These are phyloP conservation scores for Esperia sulphurella DNA, from an alignment of 2,888 invertebrate genomes.

Conservation along the genomic window DNA sequence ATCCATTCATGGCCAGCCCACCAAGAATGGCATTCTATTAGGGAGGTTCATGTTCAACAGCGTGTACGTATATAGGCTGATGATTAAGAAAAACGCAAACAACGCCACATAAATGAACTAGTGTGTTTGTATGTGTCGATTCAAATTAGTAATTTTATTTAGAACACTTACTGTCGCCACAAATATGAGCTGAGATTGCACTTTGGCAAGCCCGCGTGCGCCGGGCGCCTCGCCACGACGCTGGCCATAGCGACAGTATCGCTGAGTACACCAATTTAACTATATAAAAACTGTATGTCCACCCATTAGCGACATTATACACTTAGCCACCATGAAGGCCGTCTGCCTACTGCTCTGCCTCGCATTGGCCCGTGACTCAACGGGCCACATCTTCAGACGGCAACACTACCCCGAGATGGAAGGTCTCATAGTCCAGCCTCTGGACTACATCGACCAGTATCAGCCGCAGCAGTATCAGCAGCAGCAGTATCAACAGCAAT, in stretches of 20 bases:
- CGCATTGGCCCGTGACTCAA: conserved; percentile 45
- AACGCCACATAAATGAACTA: background rate
- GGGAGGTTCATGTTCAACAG: no score
- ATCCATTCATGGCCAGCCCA: no score
- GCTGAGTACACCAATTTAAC: conserved; percentile 32
- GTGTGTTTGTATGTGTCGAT: background rate
- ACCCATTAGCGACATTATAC: conserved; percentile 24
- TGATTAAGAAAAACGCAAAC: background rate
- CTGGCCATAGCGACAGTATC: background rate
- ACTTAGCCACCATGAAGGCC: conserved; percentile 58
- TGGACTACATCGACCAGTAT: conserved; percentile 34
- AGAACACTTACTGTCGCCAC: background rate
- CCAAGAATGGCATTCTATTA: no score
- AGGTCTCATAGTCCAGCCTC: conserved; percentile 32
- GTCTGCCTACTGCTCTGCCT: conserved; percentile 54
- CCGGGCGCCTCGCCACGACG: no score
- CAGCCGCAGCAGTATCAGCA: conserved; percentile 9
- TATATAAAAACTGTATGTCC: conserved; percentile 37
- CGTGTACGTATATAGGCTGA: no score
- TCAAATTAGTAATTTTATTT: background rate
- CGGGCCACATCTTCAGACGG: conserved; percentile 55
- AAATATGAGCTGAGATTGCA: background rate
- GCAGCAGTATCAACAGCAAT: background rate
- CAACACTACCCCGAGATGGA: conserved; percentile 25
- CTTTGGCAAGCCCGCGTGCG: no score